Conservation (phyloP, 2,888 invertebrate genomes). For the Mellilla xanthometata region DNA sequence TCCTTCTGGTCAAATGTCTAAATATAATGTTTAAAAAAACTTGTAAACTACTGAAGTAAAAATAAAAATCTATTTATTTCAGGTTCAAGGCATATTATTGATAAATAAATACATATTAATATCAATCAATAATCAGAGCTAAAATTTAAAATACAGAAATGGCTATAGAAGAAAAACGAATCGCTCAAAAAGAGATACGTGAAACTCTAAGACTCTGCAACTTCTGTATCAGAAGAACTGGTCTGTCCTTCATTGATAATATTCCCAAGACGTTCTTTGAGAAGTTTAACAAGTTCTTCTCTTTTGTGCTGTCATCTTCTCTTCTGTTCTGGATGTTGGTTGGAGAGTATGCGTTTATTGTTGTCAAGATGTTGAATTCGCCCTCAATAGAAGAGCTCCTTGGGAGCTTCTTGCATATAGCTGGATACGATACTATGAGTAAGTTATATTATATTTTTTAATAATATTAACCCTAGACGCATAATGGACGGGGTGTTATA, state of each 20-base stretch:
- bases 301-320: conserved; percentile 40
- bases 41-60: too few relatives aligned
- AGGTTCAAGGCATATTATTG: too few relatives aligned
- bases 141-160: conserved; percentile 12
- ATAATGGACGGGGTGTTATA: too few relatives aligned
- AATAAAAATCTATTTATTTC: too few relatives aligned
- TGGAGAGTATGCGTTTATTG: conserved; percentile 52
- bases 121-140: too few relatives aligned
- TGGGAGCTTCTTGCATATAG: conserved; percentile 55
- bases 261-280: conserved; percentile 33
- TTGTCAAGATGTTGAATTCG: conserved; percentile 40
- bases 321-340: conserved; percentile 45
- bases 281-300: conserved; percentile 33
- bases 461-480: too few relatives aligned
- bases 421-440: conserved; percentile 65
- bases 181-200: conserved; percentile 47
- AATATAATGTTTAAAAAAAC: too few relatives aligned
- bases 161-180: conserved; percentile 11
- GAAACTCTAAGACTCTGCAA: conserved; percentile 50
- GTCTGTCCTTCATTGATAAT: conserved; percentile 52
- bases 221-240: conserved; percentile 50
- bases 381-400: conserved; percentile 56
- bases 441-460: conserved; percentile 39
- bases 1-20: too few relatives aligned
- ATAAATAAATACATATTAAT: too few relatives aligned